Evolutionary conservation across 1,140 invertebrate genomes (phyloP).

Genomic region (Cotesia typhae): DNA sequence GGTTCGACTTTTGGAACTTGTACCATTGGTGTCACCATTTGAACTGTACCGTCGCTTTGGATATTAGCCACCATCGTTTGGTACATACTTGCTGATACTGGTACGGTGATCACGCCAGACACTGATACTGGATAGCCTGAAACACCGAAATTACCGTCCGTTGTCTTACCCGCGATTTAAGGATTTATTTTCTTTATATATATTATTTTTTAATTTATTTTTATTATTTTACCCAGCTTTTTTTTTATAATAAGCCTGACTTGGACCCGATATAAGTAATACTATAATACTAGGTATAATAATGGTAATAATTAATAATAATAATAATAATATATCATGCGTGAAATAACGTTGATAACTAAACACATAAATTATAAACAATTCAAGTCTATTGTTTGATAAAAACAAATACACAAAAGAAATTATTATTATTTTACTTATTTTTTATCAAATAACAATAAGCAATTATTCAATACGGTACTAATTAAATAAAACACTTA

Average conservation of each 20-base stretch:
- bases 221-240: not conserved
- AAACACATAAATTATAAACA: too few relatives aligned
- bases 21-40: constrained; percentile 82
- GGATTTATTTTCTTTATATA: constrained; percentile 14
- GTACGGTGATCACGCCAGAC: constrained; percentile 94
- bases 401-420: too few relatives aligned
- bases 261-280: too few relatives aligned
- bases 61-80: constrained; percentile 95
- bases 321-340: too few relatives aligned
- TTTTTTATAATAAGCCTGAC: not conserved
- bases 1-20: constrained; percentile 76
- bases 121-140: constrained; percentile 85
- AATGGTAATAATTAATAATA: too few relatives aligned
- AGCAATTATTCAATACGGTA: too few relatives aligned
- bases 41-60: constrained; percentile 81
- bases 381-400: too few relatives aligned
- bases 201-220: constrained; percentile 15
- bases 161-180: constrained; percentile 46
- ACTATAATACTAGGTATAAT: too few relatives aligned
- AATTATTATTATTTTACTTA: too few relatives aligned
- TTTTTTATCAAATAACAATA: too few relatives aligned
- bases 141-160: constrained; percentile 59
- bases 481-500: too few relatives aligned
- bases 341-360: too few relatives aligned
- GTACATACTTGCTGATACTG: constrained; percentile 94